Evolutionary conservation across 2,888 invertebrate genomes (phyloP).

Genomic region (Amphipyra berbera): DNA sequence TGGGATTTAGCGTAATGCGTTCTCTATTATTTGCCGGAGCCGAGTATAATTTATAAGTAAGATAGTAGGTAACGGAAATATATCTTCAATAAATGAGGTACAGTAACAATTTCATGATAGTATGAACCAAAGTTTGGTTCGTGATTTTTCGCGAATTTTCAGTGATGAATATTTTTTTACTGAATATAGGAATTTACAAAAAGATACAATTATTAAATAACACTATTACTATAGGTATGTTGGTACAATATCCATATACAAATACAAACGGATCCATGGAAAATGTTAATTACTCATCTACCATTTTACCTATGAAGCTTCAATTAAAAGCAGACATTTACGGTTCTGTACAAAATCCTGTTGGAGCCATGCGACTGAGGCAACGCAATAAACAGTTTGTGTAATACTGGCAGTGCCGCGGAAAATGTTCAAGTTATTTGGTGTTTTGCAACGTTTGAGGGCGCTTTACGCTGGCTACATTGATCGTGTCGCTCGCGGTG

Average conservation of each 20-base stretch:
- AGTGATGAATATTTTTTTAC: too few relatives aligned
- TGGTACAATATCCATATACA: too few relatives aligned
- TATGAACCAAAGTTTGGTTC: too few relatives aligned
- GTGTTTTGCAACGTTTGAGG: slow-evolving; percentile 41
- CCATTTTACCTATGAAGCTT: slow-evolving; percentile 10
- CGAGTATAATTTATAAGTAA: neutral
- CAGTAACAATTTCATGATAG: too few relatives aligned
- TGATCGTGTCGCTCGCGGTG: slow-evolving; percentile 46
- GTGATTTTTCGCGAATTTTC: too few relatives aligned
- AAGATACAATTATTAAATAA: too few relatives aligned
- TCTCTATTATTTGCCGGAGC: slow-evolving; percentile 6
- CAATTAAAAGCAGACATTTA: slow-evolving; percentile 5
- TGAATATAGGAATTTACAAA: too few relatives aligned
- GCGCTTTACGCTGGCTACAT: slow-evolving; percentile 52
- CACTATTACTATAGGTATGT: too few relatives aligned
- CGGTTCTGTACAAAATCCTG: slow-evolving; percentile 3
- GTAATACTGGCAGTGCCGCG: slow-evolving; percentile 17
- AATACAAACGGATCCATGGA: neutral
- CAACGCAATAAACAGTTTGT: slow-evolving; percentile 29
- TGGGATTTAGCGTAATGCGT: slow-evolving; percentile 31
- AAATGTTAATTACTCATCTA: neutral
- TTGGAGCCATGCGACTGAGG: slow-evolving; percentile 10
- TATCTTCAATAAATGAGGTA: too few relatives aligned
- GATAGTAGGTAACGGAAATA: too few relatives aligned
- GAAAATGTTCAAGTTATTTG: slow-evolving; percentile 51